A percentile compares a stretch with the other conserved stretches of the same genome.
Conservation (phyloP, 2,113 vertebrate species). For the Barnardius zonarius region DNA sequence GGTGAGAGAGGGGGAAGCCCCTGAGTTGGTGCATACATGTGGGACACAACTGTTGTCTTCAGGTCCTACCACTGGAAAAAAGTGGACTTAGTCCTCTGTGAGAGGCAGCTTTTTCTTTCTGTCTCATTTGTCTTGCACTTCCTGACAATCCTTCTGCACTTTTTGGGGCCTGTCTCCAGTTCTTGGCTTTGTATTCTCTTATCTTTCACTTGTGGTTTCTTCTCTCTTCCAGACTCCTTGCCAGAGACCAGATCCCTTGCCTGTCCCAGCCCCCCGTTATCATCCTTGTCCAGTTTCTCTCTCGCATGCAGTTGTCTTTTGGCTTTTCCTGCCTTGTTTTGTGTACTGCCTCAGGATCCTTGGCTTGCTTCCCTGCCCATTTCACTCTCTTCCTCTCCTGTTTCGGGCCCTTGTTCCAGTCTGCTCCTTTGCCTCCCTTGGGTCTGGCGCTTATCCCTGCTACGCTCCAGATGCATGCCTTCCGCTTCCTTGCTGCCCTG, state of each 20-base stretch:
- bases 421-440: neutral
- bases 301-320: rapidly evolving
- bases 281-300: neutral
- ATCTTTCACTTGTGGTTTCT: neutral
- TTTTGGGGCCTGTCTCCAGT: neutral
- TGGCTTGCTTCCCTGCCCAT: neutral
- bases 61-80: neutral
- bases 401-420: neutral
- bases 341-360: neutral
- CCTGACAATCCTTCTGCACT: neutral
- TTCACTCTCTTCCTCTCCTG: neutral
- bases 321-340: neutral
- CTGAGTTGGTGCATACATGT: rapidly evolving
- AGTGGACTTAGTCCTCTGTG: neutral
- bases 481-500: neutral
- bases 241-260: neutral
- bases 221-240: neutral
- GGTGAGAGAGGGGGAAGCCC: neutral
- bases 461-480: neutral
- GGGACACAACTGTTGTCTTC: neutral
- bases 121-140: neutral
- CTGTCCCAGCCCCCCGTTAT: neutral
- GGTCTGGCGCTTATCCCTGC: neutral
- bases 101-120: neutral
- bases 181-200: neutral